A percentile compares a stretch with the other conserved stretches of the same genome.
These are phyloP conservation scores for Caenorhabditis sp. DNA, from an alignment of 2,888 invertebrate species.

Conservation along the genomic window DNA sequence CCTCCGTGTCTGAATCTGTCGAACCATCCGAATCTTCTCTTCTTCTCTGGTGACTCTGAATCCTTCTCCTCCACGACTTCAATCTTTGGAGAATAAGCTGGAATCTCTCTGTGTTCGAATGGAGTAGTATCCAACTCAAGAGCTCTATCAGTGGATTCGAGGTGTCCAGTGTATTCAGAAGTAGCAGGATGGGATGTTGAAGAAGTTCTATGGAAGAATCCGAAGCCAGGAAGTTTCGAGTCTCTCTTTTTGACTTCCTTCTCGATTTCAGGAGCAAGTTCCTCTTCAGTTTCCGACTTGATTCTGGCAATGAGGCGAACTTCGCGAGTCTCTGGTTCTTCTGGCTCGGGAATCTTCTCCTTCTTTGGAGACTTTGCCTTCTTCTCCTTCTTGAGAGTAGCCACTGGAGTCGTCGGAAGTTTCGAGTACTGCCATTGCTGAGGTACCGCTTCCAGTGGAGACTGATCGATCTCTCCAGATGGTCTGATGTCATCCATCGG, in stretches of 20 bases:
- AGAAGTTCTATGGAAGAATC: slow-evolving; percentile 33
- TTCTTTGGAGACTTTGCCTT: slow-evolving; percentile 19
- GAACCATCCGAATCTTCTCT: slow-evolving; percentile 9
- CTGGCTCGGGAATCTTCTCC: slow-evolving; percentile 27
- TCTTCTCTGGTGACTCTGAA: too few relatives aligned
- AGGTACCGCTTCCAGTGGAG: slow-evolving; percentile 43
- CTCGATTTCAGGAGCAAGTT: not conserved
- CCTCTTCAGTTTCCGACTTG: slow-evolving; percentile 36
- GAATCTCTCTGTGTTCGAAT: slow-evolving; percentile 38
- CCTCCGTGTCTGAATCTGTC: slow-evolving; percentile 70
- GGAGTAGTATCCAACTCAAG: slow-evolving; percentile 51
- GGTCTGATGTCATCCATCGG: slow-evolving; percentile 35
- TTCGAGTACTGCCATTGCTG: slow-evolving; percentile 37
- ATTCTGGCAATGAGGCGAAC: slow-evolving; percentile 63
- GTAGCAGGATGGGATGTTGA: slow-evolving; percentile 34
- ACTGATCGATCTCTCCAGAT: slow-evolving; percentile 24
- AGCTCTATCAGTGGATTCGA: slow-evolving; percentile 36
- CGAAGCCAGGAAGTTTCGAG: slow-evolving; percentile 18
- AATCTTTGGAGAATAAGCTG: slow-evolving; percentile 47
- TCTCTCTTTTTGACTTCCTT: slow-evolving; percentile 14
- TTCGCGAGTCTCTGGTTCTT: slow-evolving; percentile 49
- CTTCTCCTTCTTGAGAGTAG: slow-evolving; percentile 31
- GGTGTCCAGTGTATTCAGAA: slow-evolving; percentile 50
- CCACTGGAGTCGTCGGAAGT: slow-evolving; percentile 8
- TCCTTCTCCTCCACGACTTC: not conserved